Conservation (phyloP, 2,888 invertebrate species). For the Apodemia hepburni region DNA sequence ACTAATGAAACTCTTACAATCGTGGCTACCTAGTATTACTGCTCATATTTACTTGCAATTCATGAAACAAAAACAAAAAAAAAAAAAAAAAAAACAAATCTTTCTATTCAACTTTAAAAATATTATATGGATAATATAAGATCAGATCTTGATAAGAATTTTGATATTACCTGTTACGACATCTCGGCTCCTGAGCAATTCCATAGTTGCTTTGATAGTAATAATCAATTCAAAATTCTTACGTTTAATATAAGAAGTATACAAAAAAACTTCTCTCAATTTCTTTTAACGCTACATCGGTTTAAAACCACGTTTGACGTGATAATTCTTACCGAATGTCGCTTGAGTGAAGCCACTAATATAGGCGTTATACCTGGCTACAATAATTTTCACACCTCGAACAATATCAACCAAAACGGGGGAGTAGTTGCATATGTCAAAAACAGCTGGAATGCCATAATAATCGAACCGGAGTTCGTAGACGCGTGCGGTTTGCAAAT, state of each 20-base stretch:
- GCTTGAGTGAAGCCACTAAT: conserved; percentile 11
- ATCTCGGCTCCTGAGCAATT: not conserved
- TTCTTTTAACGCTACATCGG: conserved; percentile 5
- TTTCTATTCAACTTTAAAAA: no score
- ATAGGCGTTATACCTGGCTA: conserved; percentile 9
- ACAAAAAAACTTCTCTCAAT: conserved; percentile 12
- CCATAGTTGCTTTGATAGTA: not conserved
- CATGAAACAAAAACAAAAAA: no score
- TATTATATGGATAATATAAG: not conserved
- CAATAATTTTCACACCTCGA: not conserved
- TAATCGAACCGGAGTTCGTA: not conserved
- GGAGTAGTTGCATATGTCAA: conserved; percentile 23
- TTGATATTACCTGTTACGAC: not conserved
- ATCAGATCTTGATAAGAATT: not conserved
- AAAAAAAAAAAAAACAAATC: no score
- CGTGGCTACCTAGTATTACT: no score
- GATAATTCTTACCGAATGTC: conserved; percentile 21
- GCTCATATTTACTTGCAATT: no score
- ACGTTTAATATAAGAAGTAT: conserved; percentile 11
- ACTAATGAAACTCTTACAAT: no score
- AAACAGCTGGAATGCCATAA: conserved; percentile 2
- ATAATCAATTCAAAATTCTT: not conserved
- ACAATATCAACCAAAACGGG: conserved; percentile 20
- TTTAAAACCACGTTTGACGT: not conserved
- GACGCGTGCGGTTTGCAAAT: conserved; percentile 9